These are phyloP conservation scores for Polylopha cassiicola DNA, from an alignment of 2,888 invertebrate species.

Conservation along the genomic window DNA sequence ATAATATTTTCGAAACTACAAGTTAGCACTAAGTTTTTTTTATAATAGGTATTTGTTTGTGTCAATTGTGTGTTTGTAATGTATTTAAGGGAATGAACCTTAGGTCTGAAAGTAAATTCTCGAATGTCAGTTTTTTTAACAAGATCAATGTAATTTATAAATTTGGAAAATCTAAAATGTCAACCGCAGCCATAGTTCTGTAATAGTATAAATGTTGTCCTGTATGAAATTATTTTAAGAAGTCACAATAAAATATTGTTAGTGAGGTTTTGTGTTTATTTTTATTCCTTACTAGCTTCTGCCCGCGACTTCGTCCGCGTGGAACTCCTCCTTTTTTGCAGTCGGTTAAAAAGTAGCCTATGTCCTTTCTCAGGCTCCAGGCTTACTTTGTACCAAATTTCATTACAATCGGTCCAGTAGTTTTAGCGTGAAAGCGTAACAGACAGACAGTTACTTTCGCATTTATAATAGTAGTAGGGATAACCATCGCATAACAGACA, in stretches of 20 bases:
- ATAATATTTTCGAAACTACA: too few relatives aligned
- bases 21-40: slow-evolving; percentile 20
- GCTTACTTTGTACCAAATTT: too few relatives aligned
- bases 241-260: slow-evolving; percentile 64
- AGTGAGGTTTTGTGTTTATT: slow-evolving; percentile 38
- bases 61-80: slow-evolving; percentile 56
- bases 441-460: too few relatives aligned
- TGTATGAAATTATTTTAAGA: slow-evolving; percentile 50
- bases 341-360: too few relatives aligned
- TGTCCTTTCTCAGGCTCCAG: too few relatives aligned
- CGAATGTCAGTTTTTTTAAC: neutral
- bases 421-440: too few relatives aligned
- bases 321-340: too few relatives aligned
- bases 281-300: slow-evolving; percentile 27
- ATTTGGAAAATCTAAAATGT: neutral
- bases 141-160: neutral
- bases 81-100: slow-evolving; percentile 33
- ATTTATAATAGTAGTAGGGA: too few relatives aligned
- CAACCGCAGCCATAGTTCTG: slow-evolving; percentile 10
- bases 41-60: slow-evolving; percentile 52
- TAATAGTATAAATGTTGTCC: slow-evolving; percentile 44
- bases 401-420: too few relatives aligned
- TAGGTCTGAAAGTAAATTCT: slow-evolving; percentile 9
- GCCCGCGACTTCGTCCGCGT: too few relatives aligned
- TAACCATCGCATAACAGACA: too few relatives aligned